Conservation (phyloP, 2,888 invertebrate genomes). For the Drosophila austrosaltans region DNA sequence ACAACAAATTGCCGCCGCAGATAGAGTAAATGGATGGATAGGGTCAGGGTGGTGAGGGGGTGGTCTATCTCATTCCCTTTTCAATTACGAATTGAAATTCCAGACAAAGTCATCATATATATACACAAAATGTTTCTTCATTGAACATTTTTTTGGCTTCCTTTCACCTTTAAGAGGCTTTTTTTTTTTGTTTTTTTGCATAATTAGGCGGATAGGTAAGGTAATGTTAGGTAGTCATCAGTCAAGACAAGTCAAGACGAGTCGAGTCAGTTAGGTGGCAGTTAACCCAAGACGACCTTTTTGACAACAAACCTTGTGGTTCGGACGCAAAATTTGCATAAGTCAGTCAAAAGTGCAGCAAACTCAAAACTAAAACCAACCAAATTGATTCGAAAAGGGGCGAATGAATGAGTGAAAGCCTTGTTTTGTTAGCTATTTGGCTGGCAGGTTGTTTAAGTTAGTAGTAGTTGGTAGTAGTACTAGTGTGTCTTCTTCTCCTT, state of each 20-base stretch:
- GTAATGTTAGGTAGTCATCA: background rate
- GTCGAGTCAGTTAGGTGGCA: constrained; percentile 13
- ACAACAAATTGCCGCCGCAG: background rate
- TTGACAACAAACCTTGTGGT: constrained; percentile 49
- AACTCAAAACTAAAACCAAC: constrained; percentile 18
- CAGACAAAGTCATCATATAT: constrained; percentile 32
- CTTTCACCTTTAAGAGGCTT: constrained; percentile 59
- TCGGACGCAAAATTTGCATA: constrained; percentile 56
- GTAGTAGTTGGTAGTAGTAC: constrained; percentile 14
- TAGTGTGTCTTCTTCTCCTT: constrained; percentile 26
- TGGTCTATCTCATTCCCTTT: background rate
- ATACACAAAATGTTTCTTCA: constrained; percentile 17
- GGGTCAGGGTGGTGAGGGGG: too few species aligned
- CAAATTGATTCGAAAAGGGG: constrained; percentile 35
- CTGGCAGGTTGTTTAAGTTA: constrained; percentile 3
- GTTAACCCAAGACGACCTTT: constrained; percentile 39
- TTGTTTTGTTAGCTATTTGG: constrained; percentile 13
- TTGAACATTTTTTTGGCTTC: constrained; percentile 43
- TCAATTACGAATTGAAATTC: constrained; percentile 5
- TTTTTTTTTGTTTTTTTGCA: constrained; percentile 42
- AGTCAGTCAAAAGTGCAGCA: constrained; percentile 66
- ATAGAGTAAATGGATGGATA: too few species aligned
- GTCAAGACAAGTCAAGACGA: constrained; percentile 9
- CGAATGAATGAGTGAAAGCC: constrained; percentile 58
- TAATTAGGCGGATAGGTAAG: constrained; percentile 58